Evolutionary conservation across 1,140 invertebrate genomes (phyloP).

Genomic region (Acyrthosiphon pisum): DNA sequence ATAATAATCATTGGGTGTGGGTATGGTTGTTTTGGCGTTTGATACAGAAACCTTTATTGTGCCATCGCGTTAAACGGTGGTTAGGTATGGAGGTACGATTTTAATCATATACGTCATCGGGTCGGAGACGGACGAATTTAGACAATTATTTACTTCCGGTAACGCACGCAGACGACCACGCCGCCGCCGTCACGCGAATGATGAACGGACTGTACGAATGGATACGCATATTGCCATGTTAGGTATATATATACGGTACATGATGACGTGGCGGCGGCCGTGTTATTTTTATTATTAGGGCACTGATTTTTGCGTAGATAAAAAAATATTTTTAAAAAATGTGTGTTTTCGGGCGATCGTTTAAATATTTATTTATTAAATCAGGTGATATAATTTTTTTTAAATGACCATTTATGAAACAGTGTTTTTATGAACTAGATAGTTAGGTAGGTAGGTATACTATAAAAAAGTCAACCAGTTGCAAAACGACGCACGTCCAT

Average conservation of each 20-base stretch:
- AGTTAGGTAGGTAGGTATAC: no score
- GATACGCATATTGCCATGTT: background rate
- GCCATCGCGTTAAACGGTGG: background rate
- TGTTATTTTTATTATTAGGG: background rate
- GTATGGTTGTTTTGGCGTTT: slow-evolving; percentile 28
- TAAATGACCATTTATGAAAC: background rate
- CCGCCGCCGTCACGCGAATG: background rate
- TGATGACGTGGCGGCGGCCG: no score
- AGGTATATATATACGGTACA: no score
- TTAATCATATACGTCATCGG: slow-evolving; percentile 4
- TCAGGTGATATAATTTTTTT: background rate
- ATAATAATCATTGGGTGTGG: slow-evolving; percentile 1
- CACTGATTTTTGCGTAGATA: background rate
- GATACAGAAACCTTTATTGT: slow-evolving; percentile 21
- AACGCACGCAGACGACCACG: background rate
- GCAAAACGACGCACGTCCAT: background rate
- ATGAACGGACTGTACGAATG: background rate
- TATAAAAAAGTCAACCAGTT: background rate
- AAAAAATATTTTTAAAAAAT: background rate
- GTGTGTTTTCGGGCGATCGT: background rate
- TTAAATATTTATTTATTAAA: background rate
- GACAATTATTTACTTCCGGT: slow-evolving; percentile 31
- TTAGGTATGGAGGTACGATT: background rate
- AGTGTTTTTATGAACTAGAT: background rate
- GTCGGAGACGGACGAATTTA: background rate